phyloP scores from a whole-genome alignment of 2,113 vertebrate genomes.

The Clarias gariepinus region DNA sequence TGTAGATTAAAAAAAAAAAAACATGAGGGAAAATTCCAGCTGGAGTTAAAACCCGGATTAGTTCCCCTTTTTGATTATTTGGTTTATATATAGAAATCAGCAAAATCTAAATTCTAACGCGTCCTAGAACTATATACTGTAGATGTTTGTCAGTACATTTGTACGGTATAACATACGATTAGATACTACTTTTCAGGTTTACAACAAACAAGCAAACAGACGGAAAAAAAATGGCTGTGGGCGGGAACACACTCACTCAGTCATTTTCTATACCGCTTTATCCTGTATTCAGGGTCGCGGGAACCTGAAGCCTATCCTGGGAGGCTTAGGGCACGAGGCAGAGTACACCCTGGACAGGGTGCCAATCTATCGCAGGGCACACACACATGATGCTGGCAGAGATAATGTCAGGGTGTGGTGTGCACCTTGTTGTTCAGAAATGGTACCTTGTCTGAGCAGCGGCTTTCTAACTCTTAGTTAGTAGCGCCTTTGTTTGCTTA shows the following conservation, averaged over 20 bases:
- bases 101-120: neutral
- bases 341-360: too few species aligned
- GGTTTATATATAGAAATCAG: neutral
- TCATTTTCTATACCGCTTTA: too few species aligned
- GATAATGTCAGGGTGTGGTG: neutral
- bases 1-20: neutral
- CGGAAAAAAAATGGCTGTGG: neutral
- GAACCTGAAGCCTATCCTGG: too few species aligned
- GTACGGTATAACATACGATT: neutral
- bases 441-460: neutral
- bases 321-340: too few species aligned
- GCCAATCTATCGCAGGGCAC: too few species aligned
- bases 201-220: neutral
- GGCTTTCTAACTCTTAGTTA: too few species aligned
- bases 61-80: neutral
- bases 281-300: too few species aligned
- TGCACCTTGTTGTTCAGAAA: neutral
- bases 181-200: neutral
- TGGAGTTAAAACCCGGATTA: neutral
- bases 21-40: neutral
- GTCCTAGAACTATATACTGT: neutral
- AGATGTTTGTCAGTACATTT: neutral
- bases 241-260: too few species aligned
- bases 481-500: neutral
- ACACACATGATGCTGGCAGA: neutral